Conservation (phyloP, 2,888 invertebrate species). For the Synanthedon andrenaeformis region DNA sequence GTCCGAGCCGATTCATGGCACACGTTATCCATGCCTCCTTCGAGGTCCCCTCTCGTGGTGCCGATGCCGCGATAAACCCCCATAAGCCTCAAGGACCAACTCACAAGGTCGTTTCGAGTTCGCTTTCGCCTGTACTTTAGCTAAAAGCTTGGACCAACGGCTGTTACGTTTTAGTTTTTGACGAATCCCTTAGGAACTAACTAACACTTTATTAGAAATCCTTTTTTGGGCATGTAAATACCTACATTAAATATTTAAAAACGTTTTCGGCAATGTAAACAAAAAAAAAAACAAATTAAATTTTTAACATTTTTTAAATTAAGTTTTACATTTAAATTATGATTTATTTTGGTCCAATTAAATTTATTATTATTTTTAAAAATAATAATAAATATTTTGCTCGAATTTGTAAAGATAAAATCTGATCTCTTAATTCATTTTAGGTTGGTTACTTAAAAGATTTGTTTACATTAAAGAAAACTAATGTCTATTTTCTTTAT, state of each 20-base stretch:
- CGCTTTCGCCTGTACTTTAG: slow-evolving; percentile 31
- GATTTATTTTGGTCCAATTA: not conserved
- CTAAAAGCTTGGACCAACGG: slow-evolving; percentile 62
- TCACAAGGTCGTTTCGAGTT: slow-evolving; percentile 21
- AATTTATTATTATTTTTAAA: not conserved
- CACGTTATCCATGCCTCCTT: slow-evolving; percentile 65
- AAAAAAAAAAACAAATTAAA: too few species aligned
- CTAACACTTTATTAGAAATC: not conserved
- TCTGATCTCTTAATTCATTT: too few species aligned
- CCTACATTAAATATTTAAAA: not conserved
- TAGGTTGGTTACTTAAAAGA: too few species aligned
- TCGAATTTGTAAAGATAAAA: not conserved
- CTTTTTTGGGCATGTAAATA: not conserved
- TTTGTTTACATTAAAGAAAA: too few species aligned
- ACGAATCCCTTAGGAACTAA: not conserved
- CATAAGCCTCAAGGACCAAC: slow-evolving; percentile 27
- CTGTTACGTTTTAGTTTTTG: slow-evolving; percentile 21
- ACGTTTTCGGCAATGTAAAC: too few species aligned
- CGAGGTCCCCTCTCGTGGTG: slow-evolving; percentile 54
- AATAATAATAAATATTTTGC: not conserved
- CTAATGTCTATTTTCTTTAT: too few species aligned
- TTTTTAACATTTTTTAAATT: too few species aligned
- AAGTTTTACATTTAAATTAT: too few species aligned
- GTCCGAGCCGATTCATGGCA: slow-evolving; percentile 70
- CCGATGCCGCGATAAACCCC: slow-evolving; percentile 34